Evolutionary conservation across 2,113 vertebrate genomes (phyloP).

Genomic region (Rhinogobius similis): DNA sequence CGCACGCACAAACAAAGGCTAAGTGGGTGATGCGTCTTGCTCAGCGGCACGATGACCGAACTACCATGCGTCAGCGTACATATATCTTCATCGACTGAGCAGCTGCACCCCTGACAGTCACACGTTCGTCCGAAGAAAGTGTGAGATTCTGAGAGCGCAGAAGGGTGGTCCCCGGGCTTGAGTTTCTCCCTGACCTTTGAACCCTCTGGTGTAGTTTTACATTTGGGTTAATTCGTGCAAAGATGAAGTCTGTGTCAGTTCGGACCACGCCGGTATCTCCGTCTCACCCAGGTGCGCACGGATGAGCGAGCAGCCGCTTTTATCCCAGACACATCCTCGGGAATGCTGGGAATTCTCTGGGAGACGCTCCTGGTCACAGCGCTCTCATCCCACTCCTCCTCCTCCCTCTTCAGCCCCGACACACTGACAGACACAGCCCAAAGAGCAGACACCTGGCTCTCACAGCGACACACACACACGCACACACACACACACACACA

Average conservation of each 20-base stretch:
- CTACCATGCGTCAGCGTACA: neutral
- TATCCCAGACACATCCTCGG: conserved; percentile 78
- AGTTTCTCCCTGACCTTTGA: conserved; percentile 61
- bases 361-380: conserved; percentile 78
- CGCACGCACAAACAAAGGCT: neutral
- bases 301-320: conserved; percentile 70
- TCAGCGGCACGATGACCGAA: neutral
- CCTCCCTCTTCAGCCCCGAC: conserved; percentile 48
- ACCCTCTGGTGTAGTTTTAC: conserved; percentile 67
- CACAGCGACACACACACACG: conserved; percentile 7
- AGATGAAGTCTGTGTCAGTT: conserved; percentile 39
- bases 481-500: conserved; percentile 44
- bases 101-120: neutral
- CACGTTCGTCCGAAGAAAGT: neutral
- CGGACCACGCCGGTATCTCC: conserved; percentile 34
- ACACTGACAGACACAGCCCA: conserved; percentile 88
- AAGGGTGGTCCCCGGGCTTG: conserved; percentile 34
- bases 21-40: neutral
- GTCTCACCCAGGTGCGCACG: conserved; percentile 71
- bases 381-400: conserved; percentile 62
- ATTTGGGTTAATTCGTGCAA: conserved; percentile 71
- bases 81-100: neutral
- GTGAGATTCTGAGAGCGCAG: neutral
- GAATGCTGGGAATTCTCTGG: conserved; percentile 84
- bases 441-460: conserved; percentile 86